Conservation (phyloP, 2,113 vertebrate species). For the Turnix velox region DNA sequence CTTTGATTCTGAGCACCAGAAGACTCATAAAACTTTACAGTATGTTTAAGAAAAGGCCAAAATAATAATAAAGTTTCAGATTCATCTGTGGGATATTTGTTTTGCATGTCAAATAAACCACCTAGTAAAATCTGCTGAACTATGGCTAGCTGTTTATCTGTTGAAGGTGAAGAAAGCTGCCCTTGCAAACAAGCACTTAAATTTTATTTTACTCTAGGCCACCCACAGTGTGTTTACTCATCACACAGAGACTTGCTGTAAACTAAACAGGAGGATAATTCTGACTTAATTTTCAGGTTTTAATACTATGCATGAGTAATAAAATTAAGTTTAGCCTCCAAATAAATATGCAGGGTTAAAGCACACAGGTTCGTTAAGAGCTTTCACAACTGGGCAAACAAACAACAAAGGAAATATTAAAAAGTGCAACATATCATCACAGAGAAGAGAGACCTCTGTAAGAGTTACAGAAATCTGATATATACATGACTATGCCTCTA, state of each 20-base stretch:
- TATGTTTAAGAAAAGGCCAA: neutral
- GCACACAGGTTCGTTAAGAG: neutral
- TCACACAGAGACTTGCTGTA: constrained; percentile 29
- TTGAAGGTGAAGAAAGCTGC: constrained; percentile 16
- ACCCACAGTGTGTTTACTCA: constrained; percentile 56
- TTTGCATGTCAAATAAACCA: neutral
- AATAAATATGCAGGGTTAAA: neutral
- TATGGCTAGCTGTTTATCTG: constrained; percentile 1
- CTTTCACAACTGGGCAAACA: neutral
- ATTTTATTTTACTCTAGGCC: constrained; percentile 51
- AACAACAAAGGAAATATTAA: neutral
- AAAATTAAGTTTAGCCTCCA: constrained; percentile 24
- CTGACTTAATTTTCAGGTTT: constrained; percentile 32
- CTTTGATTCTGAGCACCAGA: neutral
- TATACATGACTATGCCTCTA: neutral
- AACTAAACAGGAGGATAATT: constrained; percentile 29
- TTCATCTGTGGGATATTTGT: neutral
- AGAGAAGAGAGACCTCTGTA: neutral
- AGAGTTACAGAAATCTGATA: neutral
- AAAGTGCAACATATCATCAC: neutral
- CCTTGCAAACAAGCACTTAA: neutral
- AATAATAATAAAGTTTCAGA: neutral
- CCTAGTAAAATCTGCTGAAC: neutral
- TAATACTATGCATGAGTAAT: neutral
- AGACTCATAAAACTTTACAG: neutral